Evolutionary conservation across 2,797 vertebrate genomes (phyloP), one percentile per base, ranked within the genome.

Genomic region (Cyclopterus lumpus): DNA sequence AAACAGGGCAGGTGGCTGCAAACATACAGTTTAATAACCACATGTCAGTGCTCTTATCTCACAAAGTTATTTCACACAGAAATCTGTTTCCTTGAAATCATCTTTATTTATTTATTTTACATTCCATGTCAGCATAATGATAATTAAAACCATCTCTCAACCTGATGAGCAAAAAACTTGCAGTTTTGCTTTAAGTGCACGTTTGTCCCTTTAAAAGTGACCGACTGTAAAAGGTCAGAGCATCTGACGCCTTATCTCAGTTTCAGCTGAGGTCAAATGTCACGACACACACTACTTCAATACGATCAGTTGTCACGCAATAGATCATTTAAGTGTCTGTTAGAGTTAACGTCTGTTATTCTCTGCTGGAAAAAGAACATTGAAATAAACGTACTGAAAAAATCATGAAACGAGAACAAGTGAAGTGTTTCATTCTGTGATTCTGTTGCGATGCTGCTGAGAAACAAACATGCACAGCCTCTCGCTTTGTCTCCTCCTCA

Each of bases 361-460:
- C 82, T 26, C 83, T 87, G 77, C 80, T 85, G 72, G 67, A 57
- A 81, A 82, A 86, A 49, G 26, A 75, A 81, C 58, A 71, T 49
- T 1, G n/a, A 79, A 92, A 94, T 92, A 93, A 93, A 93, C 62
- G 24, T 26, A 57, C 40, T 82, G 71, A 68, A 67, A 76, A 82
- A 70, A 67, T 61, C 11, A 40, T 78, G 55, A 83, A 73, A 66
- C 28, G 4, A 58, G 48, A 51, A 28, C 28, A 54, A 67, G 70
- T 64, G 54, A 75, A 67, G 75, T 80, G 83, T 83, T 72, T 84
- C 42, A 60, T 80, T 85, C 32, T 78, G 72, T 77, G 69, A 72
- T 71, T 9, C 66, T 59, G 61, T 85, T n/a, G 74, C 22, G 20
- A 88, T 81, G 75, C 72, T 46, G 63, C 58, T 38, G 79, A 79